A percentile compares a stretch with the other conserved stretches of the same genome.
Conservation (phyloP, 2,888 invertebrate genomes). For the Netelia inedita region DNA sequence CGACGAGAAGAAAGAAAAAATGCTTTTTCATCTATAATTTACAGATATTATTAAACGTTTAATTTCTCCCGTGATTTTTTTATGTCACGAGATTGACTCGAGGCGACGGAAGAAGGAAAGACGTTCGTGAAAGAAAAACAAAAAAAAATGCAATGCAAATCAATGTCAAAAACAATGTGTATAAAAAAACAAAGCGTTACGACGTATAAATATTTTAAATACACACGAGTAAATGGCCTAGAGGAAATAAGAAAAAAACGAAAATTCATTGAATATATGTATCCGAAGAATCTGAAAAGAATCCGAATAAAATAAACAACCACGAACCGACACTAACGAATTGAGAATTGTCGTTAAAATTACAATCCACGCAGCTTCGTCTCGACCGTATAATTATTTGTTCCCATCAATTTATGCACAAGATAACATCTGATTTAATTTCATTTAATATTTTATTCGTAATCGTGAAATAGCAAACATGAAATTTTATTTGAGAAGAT, state of each 20-base stretch:
- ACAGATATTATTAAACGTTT: not conserved
- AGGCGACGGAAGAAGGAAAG: constrained; percentile 6
- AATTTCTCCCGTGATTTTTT: not conserved
- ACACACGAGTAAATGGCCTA: constrained; percentile 67
- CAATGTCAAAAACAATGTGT: constrained; percentile 67
- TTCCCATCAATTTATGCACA: not conserved
- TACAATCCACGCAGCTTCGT: not conserved
- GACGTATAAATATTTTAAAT: constrained; percentile 78
- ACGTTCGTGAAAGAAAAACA: constrained; percentile 28
- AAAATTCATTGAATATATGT: constrained; percentile 68
- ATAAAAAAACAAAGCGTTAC: constrained; percentile 69
- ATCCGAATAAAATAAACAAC: constrained; percentile 72
- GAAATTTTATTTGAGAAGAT: constrained; percentile 66
- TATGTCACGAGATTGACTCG: constrained; percentile 2
- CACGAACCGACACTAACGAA: constrained; percentile 41
- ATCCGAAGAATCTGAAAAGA: constrained; percentile 70
- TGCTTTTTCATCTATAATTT: not conserved
- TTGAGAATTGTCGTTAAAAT: constrained; percentile 31
- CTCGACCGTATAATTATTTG: not conserved
- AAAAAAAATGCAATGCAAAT: constrained; percentile 65
- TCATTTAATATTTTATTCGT: constrained; percentile 30
- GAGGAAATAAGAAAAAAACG: constrained; percentile 27
- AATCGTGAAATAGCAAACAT: constrained; percentile 41
- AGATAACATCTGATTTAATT: not conserved
- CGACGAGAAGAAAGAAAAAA: constrained; percentile 9